Conservation (phyloP, 2,888 invertebrate species). For the Polia nebulosa region DNA sequence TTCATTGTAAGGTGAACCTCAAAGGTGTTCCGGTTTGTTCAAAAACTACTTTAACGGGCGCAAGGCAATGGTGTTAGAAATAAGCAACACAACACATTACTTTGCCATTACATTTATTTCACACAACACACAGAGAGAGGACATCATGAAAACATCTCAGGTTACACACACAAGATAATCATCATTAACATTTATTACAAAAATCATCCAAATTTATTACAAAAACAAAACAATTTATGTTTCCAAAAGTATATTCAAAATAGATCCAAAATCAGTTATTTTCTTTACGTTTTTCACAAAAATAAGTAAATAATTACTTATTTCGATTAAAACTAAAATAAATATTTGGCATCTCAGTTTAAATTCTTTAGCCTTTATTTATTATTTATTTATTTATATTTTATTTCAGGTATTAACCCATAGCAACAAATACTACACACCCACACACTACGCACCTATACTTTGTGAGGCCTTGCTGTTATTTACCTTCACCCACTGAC, state of each 20-base stretch:
- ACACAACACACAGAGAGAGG: slow-evolving; percentile 34
- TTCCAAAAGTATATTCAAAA: slow-evolving; percentile 51
- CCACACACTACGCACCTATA: too few relatives aligned
- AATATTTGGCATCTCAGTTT: slow-evolving; percentile 46
- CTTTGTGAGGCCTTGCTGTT: neutral
- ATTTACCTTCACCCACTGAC: neutral
- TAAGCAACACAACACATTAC: neutral
- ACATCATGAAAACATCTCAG: slow-evolving; percentile 34
- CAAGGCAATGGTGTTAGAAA: neutral
- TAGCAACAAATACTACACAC: too few relatives aligned
- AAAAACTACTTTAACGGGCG: too few relatives aligned
- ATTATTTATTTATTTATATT: too few relatives aligned
- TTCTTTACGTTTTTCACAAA: neutral
- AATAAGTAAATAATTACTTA: slow-evolving; percentile 26
- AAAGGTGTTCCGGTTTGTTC: too few relatives aligned
- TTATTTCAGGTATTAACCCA: too few relatives aligned
- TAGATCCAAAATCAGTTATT: slow-evolving; percentile 43
- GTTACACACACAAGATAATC: slow-evolving; percentile 37
- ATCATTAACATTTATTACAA: slow-evolving; percentile 46
- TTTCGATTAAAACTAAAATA: too few relatives aligned
- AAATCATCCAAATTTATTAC: slow-evolving; percentile 43
- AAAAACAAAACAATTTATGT: slow-evolving; percentile 39
- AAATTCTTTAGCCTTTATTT: slow-evolving; percentile 14
- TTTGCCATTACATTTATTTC: slow-evolving; percentile 41
- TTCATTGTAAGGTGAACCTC: too few relatives aligned